These are phyloP conservation scores for Akabosia matsudoensis DNA, from an alignment of 1,140 invertebrate genomes.

Conservation along the genomic window DNA sequence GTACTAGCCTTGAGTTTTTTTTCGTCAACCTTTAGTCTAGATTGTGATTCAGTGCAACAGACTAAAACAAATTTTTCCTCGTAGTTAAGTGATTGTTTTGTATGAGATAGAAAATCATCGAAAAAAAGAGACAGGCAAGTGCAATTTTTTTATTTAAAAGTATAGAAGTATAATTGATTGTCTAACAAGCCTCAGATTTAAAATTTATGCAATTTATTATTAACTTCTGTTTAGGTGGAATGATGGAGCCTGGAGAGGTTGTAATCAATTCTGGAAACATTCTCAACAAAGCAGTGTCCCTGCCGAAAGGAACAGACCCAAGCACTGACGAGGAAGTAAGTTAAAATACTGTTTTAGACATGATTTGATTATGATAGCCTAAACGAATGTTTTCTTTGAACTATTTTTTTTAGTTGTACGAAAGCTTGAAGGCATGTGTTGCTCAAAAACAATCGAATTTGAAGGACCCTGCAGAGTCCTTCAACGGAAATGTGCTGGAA, in stretches of 20 bases:
- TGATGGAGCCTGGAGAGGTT: slow-evolving; percentile 23
- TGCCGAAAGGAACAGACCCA: slow-evolving; percentile 37
- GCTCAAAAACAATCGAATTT: slow-evolving; percentile 10
- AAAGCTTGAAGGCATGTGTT: slow-evolving; percentile 63
- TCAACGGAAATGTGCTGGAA: slow-evolving; percentile 32
- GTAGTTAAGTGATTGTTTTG: not conserved
- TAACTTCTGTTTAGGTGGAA: no score
- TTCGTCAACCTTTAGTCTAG: not conserved
- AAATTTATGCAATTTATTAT: no score
- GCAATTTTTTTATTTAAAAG: not conserved
- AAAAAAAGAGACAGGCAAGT: not conserved
- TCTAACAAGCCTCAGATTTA: not conserved
- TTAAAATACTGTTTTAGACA: not conserved
- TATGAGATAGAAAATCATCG: not conserved
- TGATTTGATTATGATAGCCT: not conserved
- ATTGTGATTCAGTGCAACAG: not conserved
- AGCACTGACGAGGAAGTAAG: slow-evolving; percentile 36
- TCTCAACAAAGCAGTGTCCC: slow-evolving; percentile 34
- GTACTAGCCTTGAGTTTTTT: not conserved
- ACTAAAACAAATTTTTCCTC: not conserved
- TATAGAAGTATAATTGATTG: not conserved
- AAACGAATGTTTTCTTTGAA: not conserved
- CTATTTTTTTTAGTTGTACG: slow-evolving; percentile 61
- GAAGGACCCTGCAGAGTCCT: not conserved
- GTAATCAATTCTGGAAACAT: slow-evolving; percentile 41